These are phyloP conservation scores for Hydractinia echinata DNA, from an alignment of 30 jellyfish, hydroid and myxozoan species.

Conservation along the genomic window DNA sequence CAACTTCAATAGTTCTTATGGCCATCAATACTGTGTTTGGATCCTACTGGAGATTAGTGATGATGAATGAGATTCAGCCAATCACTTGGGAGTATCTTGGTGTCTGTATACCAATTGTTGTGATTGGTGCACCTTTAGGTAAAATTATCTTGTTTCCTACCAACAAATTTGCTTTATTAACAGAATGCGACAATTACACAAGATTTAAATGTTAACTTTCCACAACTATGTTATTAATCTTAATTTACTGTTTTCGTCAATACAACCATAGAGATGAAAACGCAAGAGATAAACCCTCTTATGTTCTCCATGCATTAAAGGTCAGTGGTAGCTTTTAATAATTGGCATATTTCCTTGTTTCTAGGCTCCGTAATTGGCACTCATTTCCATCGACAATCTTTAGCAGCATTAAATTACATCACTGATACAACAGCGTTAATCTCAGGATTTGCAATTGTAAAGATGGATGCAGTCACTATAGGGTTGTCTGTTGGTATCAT, in stretches of 20 bases:
- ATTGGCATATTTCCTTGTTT: background rate
- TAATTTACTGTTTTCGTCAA: too few species aligned
- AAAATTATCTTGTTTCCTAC: background rate
- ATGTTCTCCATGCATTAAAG: too few species aligned
- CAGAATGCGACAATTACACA: too few species aligned
- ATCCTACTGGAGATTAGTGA: slow-evolving; percentile 4
- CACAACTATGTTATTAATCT: too few species aligned
- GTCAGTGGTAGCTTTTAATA: too few species aligned
- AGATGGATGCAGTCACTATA: background rate
- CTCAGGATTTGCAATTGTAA: slow-evolving; percentile 6
- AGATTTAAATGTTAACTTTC: too few species aligned
- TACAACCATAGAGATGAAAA: too few species aligned
- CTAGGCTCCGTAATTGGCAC: slow-evolving; percentile 28
- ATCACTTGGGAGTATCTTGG: slow-evolving; percentile 23
- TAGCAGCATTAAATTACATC: slow-evolving; percentile 11
- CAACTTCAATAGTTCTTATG: slow-evolving; percentile 18
- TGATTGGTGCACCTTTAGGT: slow-evolving; percentile 25
- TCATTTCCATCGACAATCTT: slow-evolving; percentile 24
- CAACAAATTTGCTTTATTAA: too few species aligned
- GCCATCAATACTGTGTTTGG: slow-evolving; percentile 22
- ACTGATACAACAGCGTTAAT: slow-evolving; percentile 16
- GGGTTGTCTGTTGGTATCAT: slow-evolving; percentile 12
- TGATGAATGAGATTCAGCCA: background rate
- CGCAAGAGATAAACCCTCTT: too few species aligned
- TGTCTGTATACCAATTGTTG: slow-evolving; percentile 5